Conservation (phyloP, 2,888 invertebrate species). For the Digitonthophagus gazella region DNA sequence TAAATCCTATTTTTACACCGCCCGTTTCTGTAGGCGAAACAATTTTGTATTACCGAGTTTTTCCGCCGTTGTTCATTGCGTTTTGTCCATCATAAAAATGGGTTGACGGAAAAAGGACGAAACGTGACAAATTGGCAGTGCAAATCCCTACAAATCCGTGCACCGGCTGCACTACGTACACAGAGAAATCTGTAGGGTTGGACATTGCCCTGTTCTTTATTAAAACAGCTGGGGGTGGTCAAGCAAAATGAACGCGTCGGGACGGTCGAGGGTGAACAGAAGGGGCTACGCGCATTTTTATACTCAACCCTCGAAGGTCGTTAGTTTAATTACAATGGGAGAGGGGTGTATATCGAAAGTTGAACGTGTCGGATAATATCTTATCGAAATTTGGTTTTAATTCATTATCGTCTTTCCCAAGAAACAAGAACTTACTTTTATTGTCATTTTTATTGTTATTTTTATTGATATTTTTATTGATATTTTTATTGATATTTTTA, state of each 20-base stretch:
- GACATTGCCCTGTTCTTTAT: neutral
- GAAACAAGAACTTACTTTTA: no score
- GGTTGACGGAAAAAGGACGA: no score
- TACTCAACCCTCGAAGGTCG: slow-evolving; percentile 45
- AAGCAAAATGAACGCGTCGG: neutral
- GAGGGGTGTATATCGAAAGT: slow-evolving; percentile 27
- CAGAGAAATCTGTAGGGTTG: neutral
- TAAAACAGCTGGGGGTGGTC: neutral
- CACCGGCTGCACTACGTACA: neutral
- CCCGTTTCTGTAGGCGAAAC: no score
- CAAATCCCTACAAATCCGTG: neutral
- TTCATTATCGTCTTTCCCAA: no score
- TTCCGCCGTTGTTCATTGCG: no score
- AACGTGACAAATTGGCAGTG: neutral
- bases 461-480: no score
- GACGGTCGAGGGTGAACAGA: neutral
- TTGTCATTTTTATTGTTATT: no score
- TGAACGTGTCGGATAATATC: neutral
- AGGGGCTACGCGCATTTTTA: slow-evolving; percentile 37
- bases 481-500: no score
- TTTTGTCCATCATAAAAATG: no score
- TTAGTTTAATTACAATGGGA: slow-evolving; percentile 49
- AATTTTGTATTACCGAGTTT: no score
- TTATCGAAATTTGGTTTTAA: no score
- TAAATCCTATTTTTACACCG: neutral